Conservation (phyloP, 1,140 invertebrate species). For the Melipona quadrifasciata region DNA sequence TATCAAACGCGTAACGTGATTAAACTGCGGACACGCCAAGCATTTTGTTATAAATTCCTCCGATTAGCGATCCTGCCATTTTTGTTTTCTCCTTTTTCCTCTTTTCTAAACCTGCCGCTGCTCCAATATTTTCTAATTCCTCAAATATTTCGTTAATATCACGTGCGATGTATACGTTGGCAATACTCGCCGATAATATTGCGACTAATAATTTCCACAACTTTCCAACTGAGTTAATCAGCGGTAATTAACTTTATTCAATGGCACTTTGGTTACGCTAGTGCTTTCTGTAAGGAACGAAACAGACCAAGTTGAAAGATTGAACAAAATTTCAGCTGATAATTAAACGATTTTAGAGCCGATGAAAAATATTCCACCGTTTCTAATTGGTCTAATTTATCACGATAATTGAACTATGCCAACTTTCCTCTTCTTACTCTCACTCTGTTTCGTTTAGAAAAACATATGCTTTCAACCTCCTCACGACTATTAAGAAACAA, state of each 20-base stretch:
- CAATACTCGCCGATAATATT: background rate
- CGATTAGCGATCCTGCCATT: too few species aligned
- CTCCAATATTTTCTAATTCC: background rate
- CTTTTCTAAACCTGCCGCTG: background rate
- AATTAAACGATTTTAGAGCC: background rate
- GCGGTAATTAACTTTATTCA: background rate
- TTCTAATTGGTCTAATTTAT: background rate
- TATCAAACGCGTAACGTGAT: constrained; percentile 13
- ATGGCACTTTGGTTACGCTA: background rate
- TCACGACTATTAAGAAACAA: background rate
- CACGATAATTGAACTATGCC: background rate
- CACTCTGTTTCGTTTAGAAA: background rate
- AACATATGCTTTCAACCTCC: background rate
- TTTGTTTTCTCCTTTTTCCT: background rate
- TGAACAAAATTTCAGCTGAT: background rate
- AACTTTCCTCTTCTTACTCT: background rate
- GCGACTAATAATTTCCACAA: background rate
- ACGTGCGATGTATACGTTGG: background rate
- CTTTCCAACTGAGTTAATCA: background rate
- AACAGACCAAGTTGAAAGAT: background rate
- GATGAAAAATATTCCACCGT: background rate
- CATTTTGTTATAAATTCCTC: background rate
- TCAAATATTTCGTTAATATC: background rate
- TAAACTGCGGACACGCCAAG: background rate
- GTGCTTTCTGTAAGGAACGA: background rate